A percentile compares a stretch with the other conserved stretches of the same genome.
These are phyloP conservation scores for Cynocephalus volans DNA, from an alignment of 2,113 vertebrate genomes.

Conservation along the genomic window DNA sequence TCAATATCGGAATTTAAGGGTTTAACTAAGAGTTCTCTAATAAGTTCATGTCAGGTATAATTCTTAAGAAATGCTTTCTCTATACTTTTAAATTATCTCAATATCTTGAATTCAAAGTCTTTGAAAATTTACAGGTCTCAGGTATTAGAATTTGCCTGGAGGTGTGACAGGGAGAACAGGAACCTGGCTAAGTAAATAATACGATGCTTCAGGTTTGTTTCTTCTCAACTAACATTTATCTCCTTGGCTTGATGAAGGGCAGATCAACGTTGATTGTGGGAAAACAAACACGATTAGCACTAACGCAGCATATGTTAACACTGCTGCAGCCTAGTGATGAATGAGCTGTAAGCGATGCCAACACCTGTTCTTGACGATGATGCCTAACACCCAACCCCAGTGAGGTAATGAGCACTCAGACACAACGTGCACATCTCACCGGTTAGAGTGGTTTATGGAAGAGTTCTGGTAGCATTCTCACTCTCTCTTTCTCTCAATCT, in stretches of 20 bases:
- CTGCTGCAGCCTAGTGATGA: constrained; percentile 57
- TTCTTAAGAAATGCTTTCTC: neutral
- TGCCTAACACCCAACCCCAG: constrained; percentile 12
- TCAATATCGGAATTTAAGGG: constrained; percentile 67
- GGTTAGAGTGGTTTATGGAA: neutral
- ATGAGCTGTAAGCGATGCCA: constrained; percentile 32
- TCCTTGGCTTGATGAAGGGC: constrained; percentile 69
- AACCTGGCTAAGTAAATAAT: neutral
- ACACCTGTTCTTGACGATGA: constrained; percentile 72
- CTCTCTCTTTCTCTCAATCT: neutral
- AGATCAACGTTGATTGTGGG: constrained; percentile 61
- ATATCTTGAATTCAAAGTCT: constrained; percentile 11
- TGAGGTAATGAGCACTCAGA: neutral
- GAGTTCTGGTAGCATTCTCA: neutral
- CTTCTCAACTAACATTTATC: constrained; percentile 68
- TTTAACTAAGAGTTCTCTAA: constrained; percentile 47
- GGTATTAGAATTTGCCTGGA: neutral
- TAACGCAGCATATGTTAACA: constrained; percentile 71
- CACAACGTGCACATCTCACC: neutral
- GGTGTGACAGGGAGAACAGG: neutral
- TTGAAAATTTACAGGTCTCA: neutral
- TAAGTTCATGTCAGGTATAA: neutral
- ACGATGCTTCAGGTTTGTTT: constrained; percentile 43
- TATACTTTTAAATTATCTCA: neutral
- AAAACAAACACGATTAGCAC: constrained; percentile 79